phyloP scores from a whole-genome alignment of 35 echinoderm and acorn worm species.

The Eucidaris tribuloides region DNA sequence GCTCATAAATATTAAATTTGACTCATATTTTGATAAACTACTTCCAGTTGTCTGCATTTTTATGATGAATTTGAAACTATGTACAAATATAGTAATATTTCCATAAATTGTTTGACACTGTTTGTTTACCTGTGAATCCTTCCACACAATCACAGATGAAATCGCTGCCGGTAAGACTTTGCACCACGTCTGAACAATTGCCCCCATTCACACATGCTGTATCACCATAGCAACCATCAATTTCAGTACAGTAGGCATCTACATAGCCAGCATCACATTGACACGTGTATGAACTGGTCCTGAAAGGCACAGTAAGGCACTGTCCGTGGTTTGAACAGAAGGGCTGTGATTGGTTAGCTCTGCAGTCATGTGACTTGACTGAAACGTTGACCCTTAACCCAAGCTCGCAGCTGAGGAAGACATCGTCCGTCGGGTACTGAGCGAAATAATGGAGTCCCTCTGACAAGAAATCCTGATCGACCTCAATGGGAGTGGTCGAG shows the following conservation, averaged over 20 bases:
- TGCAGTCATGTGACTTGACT: slow-evolving; percentile 26
- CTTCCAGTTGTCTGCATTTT: too few species aligned
- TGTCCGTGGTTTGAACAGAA: background rate
- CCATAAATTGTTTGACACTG: too few species aligned
- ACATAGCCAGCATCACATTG: background rate
- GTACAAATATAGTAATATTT: too few species aligned
- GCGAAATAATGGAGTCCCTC: background rate
- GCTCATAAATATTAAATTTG: too few species aligned
- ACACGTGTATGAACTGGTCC: background rate
- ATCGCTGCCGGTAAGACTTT: background rate
- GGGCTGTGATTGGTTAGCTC: background rate
- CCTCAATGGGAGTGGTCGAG: background rate
- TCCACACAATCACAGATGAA: background rate
- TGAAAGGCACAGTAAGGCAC: background rate
- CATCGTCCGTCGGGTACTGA: slow-evolving; percentile 2
- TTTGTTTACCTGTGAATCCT: slow-evolving; percentile 13
- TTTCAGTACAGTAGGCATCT: background rate
- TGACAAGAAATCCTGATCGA: background rate
- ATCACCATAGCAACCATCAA: slow-evolving; percentile 22
- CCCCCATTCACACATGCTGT: background rate
- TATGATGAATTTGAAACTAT: too few species aligned
- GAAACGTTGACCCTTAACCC: background rate
- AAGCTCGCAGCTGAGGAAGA: slow-evolving; percentile 4
- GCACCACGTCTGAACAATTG: background rate
- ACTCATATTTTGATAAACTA: too few species aligned